Evolutionary conservation across 2,797 vertebrate species (phyloP), one percentile per base, ranked within the genome.

Genomic region (Echiichthys vipera): DNA sequence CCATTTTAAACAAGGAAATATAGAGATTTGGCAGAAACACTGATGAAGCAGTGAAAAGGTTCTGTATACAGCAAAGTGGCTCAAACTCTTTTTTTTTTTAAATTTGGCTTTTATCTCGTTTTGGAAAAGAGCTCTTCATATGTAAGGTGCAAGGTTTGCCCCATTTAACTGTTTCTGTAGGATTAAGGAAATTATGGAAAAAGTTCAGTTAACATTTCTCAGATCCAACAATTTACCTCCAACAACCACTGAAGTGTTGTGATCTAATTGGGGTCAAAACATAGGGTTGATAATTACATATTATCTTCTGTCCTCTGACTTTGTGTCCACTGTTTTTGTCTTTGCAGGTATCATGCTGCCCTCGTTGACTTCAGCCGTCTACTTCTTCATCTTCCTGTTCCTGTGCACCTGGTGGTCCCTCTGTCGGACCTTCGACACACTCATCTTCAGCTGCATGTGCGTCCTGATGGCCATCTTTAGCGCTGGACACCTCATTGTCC

Each of bases 361-460:
- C 15, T 99, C 98, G 10, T 76, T 99, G 94, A 98, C 97, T 34
- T 99, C 98, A 10, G 94, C 95, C 1, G 95, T 98, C 62, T 99
- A 99, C 94, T 99, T 99, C 93, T 96, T 98, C 81, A 95, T 96
- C 73, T 99, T 99, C 90, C 91, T 99, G 90, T 97, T 96, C 80
- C 94, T 99, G 74, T 98, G 98, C 84, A 99, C 98, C 15, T 99
- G 98, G 98, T 99, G 98, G 98, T 99, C 98, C n/a, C 96, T 98
- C 88, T 94, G 98, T 87, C 95, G 94, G 81, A 95, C 93, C 7
- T 97, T 99, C 46, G 96, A 98, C 95, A 97, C 95, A 2, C 95
- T 99, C 88, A 92, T 98, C 79, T 99, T 99, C 95, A 98, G 98
- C 96, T 99, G 97, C 85, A 94, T 99, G 89, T 99, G 98, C 75